phyloP scores from a whole-genome alignment of 2,797 vertebrate species.

The Gymnodraco acuticeps region DNA sequence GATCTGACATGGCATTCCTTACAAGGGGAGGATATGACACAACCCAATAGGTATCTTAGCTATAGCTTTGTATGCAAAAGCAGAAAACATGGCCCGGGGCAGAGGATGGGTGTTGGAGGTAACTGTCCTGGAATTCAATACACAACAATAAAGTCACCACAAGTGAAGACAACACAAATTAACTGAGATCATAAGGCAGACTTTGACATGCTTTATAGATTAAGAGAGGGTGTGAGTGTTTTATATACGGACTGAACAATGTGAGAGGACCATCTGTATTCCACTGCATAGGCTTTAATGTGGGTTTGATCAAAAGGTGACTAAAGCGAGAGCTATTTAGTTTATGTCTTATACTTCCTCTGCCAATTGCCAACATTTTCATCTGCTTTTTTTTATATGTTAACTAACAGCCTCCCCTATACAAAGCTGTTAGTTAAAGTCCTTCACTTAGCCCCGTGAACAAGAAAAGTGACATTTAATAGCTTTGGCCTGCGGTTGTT shows the following conservation, averaged over 20 bases:
- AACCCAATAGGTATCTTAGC: conserved; percentile 55
- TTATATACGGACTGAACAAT: not conserved
- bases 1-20: not conserved
- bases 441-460: conserved; percentile 8
- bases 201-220: conserved; percentile 35
- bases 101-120: conserved; percentile 71
- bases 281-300: not conserved
- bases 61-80: conserved; percentile 49
- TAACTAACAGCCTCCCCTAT: not conserved
- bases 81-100: conserved; percentile 69
- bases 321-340: not conserved
- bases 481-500: conserved; percentile 41
- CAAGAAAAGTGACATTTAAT: conserved; percentile 48
- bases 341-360: not conserved
- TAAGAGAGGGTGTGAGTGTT: not conserved
- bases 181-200: conserved; percentile 31
- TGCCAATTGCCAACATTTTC: not conserved
- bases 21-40: conserved; percentile 46
- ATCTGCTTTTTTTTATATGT: conserved; percentile 1
- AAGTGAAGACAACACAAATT: conserved; percentile 49
- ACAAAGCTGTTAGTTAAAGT: conserved; percentile 13
- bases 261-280: not conserved
- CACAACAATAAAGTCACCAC: conserved; percentile 62
- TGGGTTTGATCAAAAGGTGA: not conserved
- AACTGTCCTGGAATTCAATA: conserved; percentile 65